Evolutionary conservation across 1,140 invertebrate species (phyloP), one percentile per base, ranked within the genome.

Genomic region (Heliconius eleuchia): DNA sequence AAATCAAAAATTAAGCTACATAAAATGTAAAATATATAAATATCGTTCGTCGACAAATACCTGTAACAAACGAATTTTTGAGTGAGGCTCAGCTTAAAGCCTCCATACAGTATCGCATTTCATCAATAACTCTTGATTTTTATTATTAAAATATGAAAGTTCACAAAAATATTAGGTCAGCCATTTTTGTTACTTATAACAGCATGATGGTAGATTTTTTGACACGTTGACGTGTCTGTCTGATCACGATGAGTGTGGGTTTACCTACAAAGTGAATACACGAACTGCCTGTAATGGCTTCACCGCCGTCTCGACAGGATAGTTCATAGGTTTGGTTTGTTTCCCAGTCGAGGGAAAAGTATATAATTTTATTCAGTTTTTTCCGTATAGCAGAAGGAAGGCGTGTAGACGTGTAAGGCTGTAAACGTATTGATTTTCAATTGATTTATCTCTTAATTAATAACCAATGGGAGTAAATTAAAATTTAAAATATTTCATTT

Each of bases 101-200:
- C 11, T 66, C 55, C 19, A 27, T 30, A 30, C 60, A 66, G 60
- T 66, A 30, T 66, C 23, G 60, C 60, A 66, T 66, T 27, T 66
- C 60, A 66, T 66, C 60, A 66, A 66, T 66, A 66, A 66, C 60
- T 30, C 7, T 60, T 60, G 55, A 9, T 9, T 60, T 60, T 60
- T 60, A 60, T 60, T 60, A 60, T 60, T 23, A 60, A 60, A 60
- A 60, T 60, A 60, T 60, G 55, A 60, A 60, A 19, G n/a, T 60
- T 60, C n/a, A 60, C 23, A 60, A 60, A 60, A 11, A 57, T 60
- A 60, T 60, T 60, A 11, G n/a, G 9, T 55, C 0, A 8, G 55
- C 19, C 9, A 60, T 9, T 23, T 11, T 57, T n/a, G 13, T 46
- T 46, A 46, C 16, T 16, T 46, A 46, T 46, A 46, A 46, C 16